phyloP scores from a whole-genome alignment of 2,113 vertebrate genomes.

The Gnathonemus longibarbis region DNA sequence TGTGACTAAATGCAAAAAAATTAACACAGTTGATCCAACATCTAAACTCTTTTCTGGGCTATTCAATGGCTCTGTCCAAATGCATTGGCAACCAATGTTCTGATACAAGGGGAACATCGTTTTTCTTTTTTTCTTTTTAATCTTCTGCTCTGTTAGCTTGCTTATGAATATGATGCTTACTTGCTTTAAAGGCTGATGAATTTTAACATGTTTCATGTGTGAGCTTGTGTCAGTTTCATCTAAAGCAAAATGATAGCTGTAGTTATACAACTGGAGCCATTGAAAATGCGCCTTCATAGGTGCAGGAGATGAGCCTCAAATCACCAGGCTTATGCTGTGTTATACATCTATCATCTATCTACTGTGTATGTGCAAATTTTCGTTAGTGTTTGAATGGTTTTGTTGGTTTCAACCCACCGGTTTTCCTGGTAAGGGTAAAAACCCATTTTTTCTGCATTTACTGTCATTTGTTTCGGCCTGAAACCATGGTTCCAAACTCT shows the following conservation, averaged over 20 bases:
- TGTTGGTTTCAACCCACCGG: neutral
- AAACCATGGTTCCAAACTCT: slow-evolving; percentile 85
- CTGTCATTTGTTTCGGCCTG: slow-evolving; percentile 52
- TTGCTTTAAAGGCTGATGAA: neutral
- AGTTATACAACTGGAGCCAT: neutral
- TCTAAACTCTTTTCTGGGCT: neutral
- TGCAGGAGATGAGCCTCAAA: neutral
- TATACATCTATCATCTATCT: neutral
- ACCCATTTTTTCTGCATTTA: neutral
- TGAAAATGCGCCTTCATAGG: neutral
- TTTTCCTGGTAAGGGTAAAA: neutral
- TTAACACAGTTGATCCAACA: neutral
- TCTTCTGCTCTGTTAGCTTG: neutral
- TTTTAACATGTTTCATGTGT: neutral
- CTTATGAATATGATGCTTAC: neutral
- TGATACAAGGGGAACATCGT: neutral
- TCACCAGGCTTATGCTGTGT: neutral
- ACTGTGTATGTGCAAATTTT: neutral
- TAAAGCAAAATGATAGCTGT: neutral
- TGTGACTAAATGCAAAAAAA: neutral
- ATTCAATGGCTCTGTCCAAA: neutral
- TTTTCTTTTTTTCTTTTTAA: neutral
- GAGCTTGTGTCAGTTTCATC: neutral
- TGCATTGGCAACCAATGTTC: neutral
- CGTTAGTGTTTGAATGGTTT: neutral